Evolutionary conservation across 2,113 vertebrate genomes (phyloP).

Genomic region (Gallinago paraguaiae): DNA sequence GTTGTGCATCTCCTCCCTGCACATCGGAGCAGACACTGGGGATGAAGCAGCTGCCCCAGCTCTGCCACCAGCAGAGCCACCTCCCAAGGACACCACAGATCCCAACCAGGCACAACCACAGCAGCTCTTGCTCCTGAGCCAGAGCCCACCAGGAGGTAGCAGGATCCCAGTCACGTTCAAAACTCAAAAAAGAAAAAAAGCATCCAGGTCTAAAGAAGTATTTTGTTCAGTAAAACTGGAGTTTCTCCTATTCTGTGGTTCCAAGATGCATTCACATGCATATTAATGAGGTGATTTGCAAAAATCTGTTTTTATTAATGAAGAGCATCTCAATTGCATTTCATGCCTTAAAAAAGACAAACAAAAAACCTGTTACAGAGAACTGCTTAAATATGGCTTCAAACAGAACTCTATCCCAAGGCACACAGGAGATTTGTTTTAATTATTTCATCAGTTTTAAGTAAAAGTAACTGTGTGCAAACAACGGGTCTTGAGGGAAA

Average conservation of each 20-base stretch:
- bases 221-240: background rate
- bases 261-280: background rate
- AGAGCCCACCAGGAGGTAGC: background rate
- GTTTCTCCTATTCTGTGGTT: background rate
- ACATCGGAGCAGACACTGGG: background rate
- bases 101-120: background rate
- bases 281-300: slow-evolving; percentile 22
- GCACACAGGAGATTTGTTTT: slow-evolving; percentile 50
- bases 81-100: background rate
- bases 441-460: slow-evolving; percentile 68
- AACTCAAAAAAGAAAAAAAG: background rate
- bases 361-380: background rate
- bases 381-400: background rate
- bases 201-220: background rate
- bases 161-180: background rate
- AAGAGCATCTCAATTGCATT: slow-evolving; percentile 15
- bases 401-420: background rate
- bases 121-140: background rate
- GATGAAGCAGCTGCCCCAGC: background rate
- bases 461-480: slow-evolving; percentile 55
- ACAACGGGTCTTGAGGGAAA: slow-evolving; percentile 41
- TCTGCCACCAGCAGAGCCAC: background rate
- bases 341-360: background rate
- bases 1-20: background rate
- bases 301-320: slow-evolving; percentile 27